Evolutionary conservation across 2,113 vertebrate species (phyloP).

Genomic region (Corydoras maculifer): DNA sequence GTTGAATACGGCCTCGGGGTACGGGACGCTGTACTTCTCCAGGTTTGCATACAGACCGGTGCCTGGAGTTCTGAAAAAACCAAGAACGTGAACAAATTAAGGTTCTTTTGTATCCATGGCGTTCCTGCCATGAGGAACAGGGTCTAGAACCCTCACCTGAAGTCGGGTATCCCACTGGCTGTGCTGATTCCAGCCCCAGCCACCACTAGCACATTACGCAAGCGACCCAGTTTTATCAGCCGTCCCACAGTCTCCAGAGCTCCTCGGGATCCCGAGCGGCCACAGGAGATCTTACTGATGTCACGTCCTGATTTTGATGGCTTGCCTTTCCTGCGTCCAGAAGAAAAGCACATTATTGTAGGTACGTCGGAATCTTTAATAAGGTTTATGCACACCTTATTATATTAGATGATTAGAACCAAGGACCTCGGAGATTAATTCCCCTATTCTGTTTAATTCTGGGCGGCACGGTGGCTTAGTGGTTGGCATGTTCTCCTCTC

Average conservation of each 20-base stretch:
- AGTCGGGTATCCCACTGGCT: constrained; percentile 72
- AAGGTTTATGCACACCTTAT: too few relatives aligned
- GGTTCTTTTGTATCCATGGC: too few relatives aligned
- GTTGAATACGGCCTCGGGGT: constrained; percentile 68
- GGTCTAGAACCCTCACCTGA: constrained; percentile 53
- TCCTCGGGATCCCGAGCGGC: constrained; percentile 2
- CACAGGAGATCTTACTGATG: constrained; percentile 12
- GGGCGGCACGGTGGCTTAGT: too few relatives aligned
- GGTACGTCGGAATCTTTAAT: too few relatives aligned
- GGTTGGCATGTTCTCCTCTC: too few relatives aligned
- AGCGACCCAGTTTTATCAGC: constrained; percentile 61
- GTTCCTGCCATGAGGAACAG: too few relatives aligned
- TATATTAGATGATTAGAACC: not conserved
- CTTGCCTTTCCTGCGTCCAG: constrained; percentile 46
- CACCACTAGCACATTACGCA: constrained; percentile 68
- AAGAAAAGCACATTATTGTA: not conserved
- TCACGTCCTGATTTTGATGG: constrained; percentile 11
- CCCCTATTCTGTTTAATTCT: not conserved
- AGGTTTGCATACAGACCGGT: constrained; percentile 69
- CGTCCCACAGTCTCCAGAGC: constrained; percentile 65
- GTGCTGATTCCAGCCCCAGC: constrained; percentile 74
- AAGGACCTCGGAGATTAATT: too few relatives aligned
- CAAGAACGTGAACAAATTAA: not conserved
- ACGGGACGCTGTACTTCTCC: constrained; percentile 65
- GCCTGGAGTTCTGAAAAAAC: constrained; percentile 60